These are phyloP conservation scores for Passer montanus DNA, from an alignment of 2,113 vertebrate species.

Conservation along the genomic window DNA sequence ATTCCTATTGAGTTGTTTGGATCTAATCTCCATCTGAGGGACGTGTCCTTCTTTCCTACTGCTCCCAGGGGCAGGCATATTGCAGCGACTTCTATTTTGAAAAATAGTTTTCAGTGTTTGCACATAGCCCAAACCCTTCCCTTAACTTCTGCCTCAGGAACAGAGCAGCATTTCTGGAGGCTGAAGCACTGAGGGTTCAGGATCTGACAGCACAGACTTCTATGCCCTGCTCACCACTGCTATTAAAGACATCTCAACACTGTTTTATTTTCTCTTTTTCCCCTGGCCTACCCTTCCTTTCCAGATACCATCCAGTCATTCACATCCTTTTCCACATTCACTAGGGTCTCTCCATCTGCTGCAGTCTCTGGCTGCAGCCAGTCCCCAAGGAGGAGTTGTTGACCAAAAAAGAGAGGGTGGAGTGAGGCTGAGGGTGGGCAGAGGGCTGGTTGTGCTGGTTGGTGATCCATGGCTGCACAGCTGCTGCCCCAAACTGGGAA, in stretches of 20 bases:
- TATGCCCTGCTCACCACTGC: neutral
- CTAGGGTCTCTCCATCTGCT: neutral
- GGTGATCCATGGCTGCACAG: neutral
- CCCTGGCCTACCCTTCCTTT: neutral
- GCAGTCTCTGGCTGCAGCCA: neutral
- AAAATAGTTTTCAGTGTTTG: neutral
- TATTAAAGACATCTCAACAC: neutral
- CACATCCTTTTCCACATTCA: neutral
- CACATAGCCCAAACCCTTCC: neutral
- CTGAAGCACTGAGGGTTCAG: neutral
- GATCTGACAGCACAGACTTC: neutral
- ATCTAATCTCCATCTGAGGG: neutral
- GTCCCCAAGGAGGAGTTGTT: neutral
- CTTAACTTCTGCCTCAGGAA: neutral
- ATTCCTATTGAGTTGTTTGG: neutral
- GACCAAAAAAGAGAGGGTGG: neutral
- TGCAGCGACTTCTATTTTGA: constrained; percentile 12
- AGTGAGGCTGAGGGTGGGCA: accelerated
- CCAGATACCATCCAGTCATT: neutral
- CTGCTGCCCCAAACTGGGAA: accelerated
- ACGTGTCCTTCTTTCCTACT: neutral
- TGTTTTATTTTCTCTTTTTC: neutral
- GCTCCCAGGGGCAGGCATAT: neutral
- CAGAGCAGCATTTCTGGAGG: neutral
- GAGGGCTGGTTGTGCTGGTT: neutral